A percentile compares a stretch with the other conserved stretches of the same genome.
Evolutionary conservation across 2,113 vertebrate species (phyloP).

Genomic region (Rhodinocichla rosea): DNA sequence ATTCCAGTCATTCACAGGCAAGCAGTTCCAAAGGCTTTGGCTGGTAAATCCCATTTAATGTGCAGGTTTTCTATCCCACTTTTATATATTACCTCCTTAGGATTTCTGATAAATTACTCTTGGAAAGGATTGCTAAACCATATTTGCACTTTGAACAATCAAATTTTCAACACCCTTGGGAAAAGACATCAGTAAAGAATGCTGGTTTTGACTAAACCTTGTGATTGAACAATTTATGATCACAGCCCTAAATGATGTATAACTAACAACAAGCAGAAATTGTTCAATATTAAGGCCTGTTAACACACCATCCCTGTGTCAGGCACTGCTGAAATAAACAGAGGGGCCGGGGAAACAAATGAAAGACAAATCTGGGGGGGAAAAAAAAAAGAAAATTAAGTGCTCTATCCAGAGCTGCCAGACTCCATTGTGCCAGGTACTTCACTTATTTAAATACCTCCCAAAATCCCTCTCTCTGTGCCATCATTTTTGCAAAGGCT

Average conservation of each 20-base stretch:
- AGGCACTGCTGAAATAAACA: not conserved
- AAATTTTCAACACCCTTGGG: constrained; percentile 71
- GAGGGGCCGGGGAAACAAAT: not conserved
- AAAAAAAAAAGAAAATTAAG: not conserved
- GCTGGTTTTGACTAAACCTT: constrained; percentile 68
- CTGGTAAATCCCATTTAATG: constrained; percentile 75
- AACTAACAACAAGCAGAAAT: constrained; percentile 57
- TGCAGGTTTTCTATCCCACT: constrained; percentile 68
- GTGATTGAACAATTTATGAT: constrained; percentile 68
- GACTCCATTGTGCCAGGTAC: constrained; percentile 25
- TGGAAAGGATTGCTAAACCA: constrained; percentile 77
- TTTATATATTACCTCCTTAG: constrained; percentile 74
- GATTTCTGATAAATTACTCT: constrained; percentile 75
- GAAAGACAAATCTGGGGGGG: not conserved
- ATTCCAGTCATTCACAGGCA: constrained; percentile 73
- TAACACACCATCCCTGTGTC: not conserved
- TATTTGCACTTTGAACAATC: constrained; percentile 76
- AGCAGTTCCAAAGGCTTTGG: constrained; percentile 73
- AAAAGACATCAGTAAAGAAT: constrained; percentile 70
- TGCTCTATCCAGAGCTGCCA: constrained; percentile 29
- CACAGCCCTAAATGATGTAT: constrained; percentile 71
- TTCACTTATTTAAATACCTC: constrained; percentile 19
- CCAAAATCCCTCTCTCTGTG: not conserved
- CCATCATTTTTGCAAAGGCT: constrained; percentile 24
- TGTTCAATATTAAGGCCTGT: constrained; percentile 16